Conservation (phyloP, 2,113 vertebrate genomes). For the Odocoileus hemionus region DNA sequence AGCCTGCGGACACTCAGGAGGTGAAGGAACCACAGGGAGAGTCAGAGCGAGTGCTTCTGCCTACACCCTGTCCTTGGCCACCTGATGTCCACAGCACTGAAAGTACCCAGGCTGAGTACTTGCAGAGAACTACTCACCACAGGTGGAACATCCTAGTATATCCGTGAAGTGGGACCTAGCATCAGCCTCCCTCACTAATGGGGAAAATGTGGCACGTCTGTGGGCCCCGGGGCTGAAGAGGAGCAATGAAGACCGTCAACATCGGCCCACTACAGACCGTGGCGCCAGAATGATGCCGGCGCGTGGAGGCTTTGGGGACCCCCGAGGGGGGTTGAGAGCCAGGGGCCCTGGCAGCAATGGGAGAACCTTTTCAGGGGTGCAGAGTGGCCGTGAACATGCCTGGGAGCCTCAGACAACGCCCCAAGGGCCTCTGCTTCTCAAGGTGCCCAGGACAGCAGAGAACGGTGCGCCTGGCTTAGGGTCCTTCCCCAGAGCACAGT, state of each 20-base stretch:
- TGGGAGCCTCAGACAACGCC: not conserved
- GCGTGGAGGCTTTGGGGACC: fast-evolving
- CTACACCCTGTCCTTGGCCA: too few species aligned
- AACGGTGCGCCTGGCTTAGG: not conserved
- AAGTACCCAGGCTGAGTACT: not conserved
- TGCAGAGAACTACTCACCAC: fast-evolving
- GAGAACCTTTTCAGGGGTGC: too few species aligned
- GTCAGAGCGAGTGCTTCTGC: not conserved
- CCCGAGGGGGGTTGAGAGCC: not conserved
- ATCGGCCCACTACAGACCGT: fast-evolving
- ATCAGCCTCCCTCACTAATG: not conserved
- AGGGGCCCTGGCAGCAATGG: not conserved
- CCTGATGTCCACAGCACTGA: not conserved
- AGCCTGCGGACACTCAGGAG: not conserved
- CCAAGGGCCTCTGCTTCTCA: not conserved
- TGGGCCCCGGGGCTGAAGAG: too few species aligned
- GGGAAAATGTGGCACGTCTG: not conserved
- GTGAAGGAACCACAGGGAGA: not conserved
- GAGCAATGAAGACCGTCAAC: fast-evolving
- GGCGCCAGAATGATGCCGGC: not conserved
- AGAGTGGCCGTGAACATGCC: not conserved
- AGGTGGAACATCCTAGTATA: fast-evolving
- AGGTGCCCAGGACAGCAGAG: not conserved
- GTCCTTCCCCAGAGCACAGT: not conserved
- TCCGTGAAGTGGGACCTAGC: fast-evolving